Percentiles rank a stretch among this genome's conserved stretches.
phyloP scores from a whole-genome alignment of 2,888 invertebrate species.

The Ischnus inquisitorius region DNA sequence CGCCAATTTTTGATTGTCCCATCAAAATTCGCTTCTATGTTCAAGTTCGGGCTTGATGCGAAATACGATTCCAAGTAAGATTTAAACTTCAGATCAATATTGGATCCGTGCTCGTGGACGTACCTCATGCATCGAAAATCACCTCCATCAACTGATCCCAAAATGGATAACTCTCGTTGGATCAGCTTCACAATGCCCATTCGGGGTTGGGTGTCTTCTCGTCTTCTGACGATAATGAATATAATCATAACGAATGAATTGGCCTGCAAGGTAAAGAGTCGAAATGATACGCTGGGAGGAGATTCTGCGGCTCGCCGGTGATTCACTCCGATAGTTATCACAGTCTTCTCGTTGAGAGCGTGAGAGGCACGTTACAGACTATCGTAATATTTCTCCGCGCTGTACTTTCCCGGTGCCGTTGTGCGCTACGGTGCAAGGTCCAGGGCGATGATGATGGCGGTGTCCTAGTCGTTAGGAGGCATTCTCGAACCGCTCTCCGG shows the following conservation, averaged over 20 bases:
- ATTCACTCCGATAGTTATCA: conserved; percentile 32
- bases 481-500: conserved; percentile 12
- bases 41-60: too few relatives aligned
- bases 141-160: too few relatives aligned
- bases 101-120: too few relatives aligned
- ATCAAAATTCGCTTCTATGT: too few relatives aligned
- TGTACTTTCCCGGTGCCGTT: conserved; percentile 2
- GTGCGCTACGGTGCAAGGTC: conserved; percentile 4
- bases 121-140: too few relatives aligned
- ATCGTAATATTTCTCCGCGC: conserved; percentile 35
- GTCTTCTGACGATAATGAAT: conserved; percentile 25
- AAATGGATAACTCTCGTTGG: too few relatives aligned
- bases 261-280: conserved; percentile 37
- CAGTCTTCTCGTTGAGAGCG: conserved; percentile 8
- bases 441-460: conserved; percentile 15
- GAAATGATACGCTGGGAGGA: conserved; percentile 34
- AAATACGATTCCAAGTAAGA: too few relatives aligned
- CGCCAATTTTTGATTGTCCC: too few relatives aligned
- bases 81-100: too few relatives aligned
- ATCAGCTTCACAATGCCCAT: too few relatives aligned
- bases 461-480: conserved; percentile 31
- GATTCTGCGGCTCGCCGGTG: conserved; percentile 40
- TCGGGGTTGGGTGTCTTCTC: too few relatives aligned
- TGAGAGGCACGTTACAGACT: conserved; percentile 24
- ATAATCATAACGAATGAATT: conserved; percentile 52